Conservation (phyloP, 2,113 vertebrate species). For the Castor canadensis region DNA sequence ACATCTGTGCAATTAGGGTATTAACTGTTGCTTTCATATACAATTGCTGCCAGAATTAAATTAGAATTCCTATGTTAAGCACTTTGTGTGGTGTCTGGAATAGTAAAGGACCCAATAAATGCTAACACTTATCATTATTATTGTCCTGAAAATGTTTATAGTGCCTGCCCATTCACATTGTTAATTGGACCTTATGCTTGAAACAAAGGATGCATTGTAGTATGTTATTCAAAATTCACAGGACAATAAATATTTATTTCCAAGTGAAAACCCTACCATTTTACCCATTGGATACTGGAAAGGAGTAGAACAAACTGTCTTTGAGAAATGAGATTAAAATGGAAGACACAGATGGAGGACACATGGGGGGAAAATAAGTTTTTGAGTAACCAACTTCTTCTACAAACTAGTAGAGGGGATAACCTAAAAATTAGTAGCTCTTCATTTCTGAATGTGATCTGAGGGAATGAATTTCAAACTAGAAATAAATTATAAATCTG, state of each 20-base stretch:
- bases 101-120: constrained; percentile 22
- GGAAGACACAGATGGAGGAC: background rate
- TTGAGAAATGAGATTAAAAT: background rate
- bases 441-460: background rate
- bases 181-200: constrained; percentile 27
- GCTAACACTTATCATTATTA: background rate
- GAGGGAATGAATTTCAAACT: background rate
- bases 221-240: background rate
- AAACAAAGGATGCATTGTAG: background rate
- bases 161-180: background rate
- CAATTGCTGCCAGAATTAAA: background rate
- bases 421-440: background rate
- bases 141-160: constrained; percentile 30
- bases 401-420: background rate
- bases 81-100: background rate
- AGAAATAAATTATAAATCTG: background rate
- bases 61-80: constrained; percentile 6
- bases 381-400: background rate
- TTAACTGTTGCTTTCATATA: background rate
- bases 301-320: background rate
- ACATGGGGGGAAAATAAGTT: background rate
- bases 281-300: background rate
- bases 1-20: background rate
- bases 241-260: background rate
- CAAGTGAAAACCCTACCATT: background rate